Conservation (phyloP, 1,140 invertebrate genomes). For the Fopius arisanus region DNA sequence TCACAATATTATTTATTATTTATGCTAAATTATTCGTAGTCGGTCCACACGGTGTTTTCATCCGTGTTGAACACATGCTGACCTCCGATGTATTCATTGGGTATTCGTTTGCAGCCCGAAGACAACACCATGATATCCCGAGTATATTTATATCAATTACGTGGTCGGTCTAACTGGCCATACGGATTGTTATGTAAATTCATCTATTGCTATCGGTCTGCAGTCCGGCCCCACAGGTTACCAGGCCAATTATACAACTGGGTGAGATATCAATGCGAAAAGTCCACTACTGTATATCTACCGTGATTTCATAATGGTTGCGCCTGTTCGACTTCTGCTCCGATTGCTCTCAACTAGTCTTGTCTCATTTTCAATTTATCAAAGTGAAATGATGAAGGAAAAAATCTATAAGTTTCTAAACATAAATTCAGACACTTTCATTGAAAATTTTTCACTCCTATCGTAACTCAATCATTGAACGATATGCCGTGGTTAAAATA, state of each 20-base stretch:
- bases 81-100: constrained; percentile 12
- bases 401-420: too few relatives aligned
- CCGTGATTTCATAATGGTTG: not conserved
- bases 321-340: not conserved
- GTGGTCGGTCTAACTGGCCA: constrained; percentile 34
- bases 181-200: constrained; percentile 10
- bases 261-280: not conserved
- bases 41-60: constrained; percentile 27
- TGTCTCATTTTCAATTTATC: not conserved
- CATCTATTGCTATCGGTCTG: not conserved
- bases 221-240: not conserved
- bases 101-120: constrained; percentile 17
- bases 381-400: too few relatives aligned
- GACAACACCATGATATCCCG: constrained; percentile 2
- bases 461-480: too few relatives aligned
- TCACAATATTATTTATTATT: constrained; percentile 45
- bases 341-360: not conserved
- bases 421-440: too few relatives aligned
- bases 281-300: not conserved
- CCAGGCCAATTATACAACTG: not conserved
- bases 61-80: not conserved
- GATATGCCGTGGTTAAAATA: too few relatives aligned
- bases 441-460: too few relatives aligned
- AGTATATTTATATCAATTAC: constrained; percentile 46
- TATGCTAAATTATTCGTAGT: constrained; percentile 42